Percentiles rank a stretch among this genome's conserved stretches.
phyloP scores from a whole-genome alignment of 2,113 vertebrate genomes.

The Salvator merianae region DNA sequence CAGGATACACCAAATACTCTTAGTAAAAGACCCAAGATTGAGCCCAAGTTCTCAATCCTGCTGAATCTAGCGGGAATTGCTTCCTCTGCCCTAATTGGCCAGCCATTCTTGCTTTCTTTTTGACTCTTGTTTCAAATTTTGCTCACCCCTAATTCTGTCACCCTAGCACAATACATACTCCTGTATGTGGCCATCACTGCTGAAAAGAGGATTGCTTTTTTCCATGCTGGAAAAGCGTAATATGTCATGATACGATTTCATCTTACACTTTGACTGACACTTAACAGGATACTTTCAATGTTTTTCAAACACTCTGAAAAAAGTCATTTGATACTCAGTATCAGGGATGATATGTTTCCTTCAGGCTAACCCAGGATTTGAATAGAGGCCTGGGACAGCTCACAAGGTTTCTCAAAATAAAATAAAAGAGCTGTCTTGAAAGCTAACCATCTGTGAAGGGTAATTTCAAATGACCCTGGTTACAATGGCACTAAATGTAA shows the following conservation, averaged over 20 bases:
- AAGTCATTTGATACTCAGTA: constrained; percentile 1
- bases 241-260: not conserved
- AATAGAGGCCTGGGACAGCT: constrained; percentile 38
- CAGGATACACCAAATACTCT: too few relatives aligned
- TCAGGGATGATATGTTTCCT: constrained; percentile 27
- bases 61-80: too few relatives aligned
- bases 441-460: constrained; percentile 51
- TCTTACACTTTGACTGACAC: constrained; percentile 28
- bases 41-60: too few relatives aligned
- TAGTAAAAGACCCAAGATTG: too few relatives aligned
- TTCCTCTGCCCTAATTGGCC: not conserved
- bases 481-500: constrained; percentile 55
- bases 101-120: not conserved
- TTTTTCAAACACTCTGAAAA: constrained; percentile 8
- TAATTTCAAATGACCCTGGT: constrained; percentile 54
- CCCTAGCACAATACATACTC: not conserved
- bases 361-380: constrained; percentile 4
- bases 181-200: not conserved
- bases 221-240: not conserved
- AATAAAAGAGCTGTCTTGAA: constrained; percentile 38
- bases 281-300: not conserved
- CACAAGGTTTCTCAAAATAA: constrained; percentile 45
- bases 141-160: not conserved
- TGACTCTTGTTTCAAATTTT: not conserved
- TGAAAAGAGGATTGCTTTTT: not conserved